Conservation (phyloP, 64 coral and sea anemone species). For the Montipora capricornis region DNA sequence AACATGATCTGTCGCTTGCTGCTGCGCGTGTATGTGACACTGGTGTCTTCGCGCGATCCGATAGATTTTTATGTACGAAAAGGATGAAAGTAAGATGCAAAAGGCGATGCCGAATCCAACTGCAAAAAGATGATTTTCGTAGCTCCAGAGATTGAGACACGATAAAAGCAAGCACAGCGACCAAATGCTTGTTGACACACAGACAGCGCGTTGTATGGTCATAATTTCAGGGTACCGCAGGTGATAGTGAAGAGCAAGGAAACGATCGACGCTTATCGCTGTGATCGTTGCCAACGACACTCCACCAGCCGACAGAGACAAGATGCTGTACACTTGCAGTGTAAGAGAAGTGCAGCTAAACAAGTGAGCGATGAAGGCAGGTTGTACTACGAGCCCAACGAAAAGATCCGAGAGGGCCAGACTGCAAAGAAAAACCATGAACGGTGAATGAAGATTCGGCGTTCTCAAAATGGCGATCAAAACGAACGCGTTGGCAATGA, state of each 20-base stretch:
- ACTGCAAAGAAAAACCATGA: neutral
- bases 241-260: constrained; percentile 15
- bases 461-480: constrained; percentile 1
- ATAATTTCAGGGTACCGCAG: neutral
- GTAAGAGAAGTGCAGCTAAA: neutral
- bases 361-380: neutral
- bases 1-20: neutral
- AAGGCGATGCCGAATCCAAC: neutral
- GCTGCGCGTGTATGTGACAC: neutral
- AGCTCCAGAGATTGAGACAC: neutral
- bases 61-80: constrained; percentile 19
- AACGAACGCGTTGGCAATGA: neutral
- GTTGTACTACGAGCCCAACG: neutral
- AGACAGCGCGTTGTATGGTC: neutral
- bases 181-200: neutral
- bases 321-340: neutral
- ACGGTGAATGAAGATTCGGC: constrained; percentile 6
- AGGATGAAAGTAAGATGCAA: neutral
- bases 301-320: neutral
- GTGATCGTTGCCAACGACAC: neutral
- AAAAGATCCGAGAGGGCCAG: neutral
- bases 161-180: neutral
- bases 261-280: neutral
- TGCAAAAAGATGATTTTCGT: neutral
- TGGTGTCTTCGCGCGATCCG: neutral